Base-by-base conservation (phyloP, 2,888 invertebrate genomes). In the Opisthograptis luteolata region DNA sequence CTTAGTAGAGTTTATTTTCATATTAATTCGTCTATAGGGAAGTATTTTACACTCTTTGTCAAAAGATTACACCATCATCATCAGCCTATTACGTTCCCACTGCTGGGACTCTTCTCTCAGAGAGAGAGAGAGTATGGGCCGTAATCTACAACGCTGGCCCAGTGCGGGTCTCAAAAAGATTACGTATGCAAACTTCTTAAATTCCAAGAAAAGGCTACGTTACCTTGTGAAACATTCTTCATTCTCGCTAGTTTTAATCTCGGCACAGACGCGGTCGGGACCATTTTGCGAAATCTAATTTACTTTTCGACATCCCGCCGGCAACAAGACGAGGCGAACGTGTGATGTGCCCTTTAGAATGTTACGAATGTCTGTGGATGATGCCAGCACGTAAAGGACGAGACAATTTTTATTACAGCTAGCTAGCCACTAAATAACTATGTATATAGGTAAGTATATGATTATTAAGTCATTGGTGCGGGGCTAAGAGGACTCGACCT, bases 191-290 rank as follows among this genome's bases (percentile, higher is more conserved):
- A 34, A 2, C 2, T 12, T 7, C 20, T 22, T 22, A 2, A 20
- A 22, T 8, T 34, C 3, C n/a, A n/a, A n/a, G n/a, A n/a, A 9
- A 34, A 34, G 12, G 22, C 30, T 5, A 1, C 8, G 20, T 8
- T n/a, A 3, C 8, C 8, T 14, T 19, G 6, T 22, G 15, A 13
- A 28, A n/a, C n/a, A 8, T 35, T 14, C 17, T 37, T 25, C 22
- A 41, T 37, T 47, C 35, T 35, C 15, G 24, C 48, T 43, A 37
- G 49, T 49, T 49, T 48, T 49, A 49, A 49, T 42, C 42, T 37
- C 13, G 31, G 3, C 37, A 12, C 5, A 41, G 37, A 37, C 32
- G 35, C 17, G 35, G 39, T 15, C 6, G 36, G 13, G 27, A 37
- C 19, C 25, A 20, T 42, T 43, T 24, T 25, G n/a, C 9, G 41